A percentile compares a stretch with the other conserved stretches of the same genome.
These are phyloP conservation scores for Seladonia tumulorum DNA, from an alignment of 2,888 invertebrate genomes.

Conservation along the genomic window DNA sequence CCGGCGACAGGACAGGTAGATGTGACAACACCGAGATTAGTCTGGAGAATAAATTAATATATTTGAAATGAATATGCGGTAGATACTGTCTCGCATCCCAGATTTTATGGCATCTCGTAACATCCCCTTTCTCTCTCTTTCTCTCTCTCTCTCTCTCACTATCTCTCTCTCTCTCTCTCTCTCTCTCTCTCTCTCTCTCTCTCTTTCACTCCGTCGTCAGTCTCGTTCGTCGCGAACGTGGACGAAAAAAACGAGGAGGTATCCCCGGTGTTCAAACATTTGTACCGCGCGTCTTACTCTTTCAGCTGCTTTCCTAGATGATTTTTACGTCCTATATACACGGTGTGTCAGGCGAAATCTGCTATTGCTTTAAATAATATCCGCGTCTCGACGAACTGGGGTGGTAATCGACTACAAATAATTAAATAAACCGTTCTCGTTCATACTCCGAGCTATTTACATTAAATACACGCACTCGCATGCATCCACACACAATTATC, in stretches of 20 bases:
- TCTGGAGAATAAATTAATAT: slow-evolving; percentile 85
- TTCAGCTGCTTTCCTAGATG: slow-evolving; percentile 48
- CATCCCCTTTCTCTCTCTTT: slow-evolving; percentile 62
- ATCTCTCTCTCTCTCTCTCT: neutral
- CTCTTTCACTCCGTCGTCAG: slow-evolving; percentile 20
- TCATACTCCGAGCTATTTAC: slow-evolving; percentile 78
- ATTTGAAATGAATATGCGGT: slow-evolving; percentile 83
- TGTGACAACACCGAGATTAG: slow-evolving; percentile 54
- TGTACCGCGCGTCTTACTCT: slow-evolving; percentile 52
- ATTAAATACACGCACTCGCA: slow-evolving; percentile 78
- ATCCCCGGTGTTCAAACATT: slow-evolving; percentile 28
- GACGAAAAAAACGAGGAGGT: slow-evolving; percentile 35
- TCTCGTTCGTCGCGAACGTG: slow-evolving; percentile 17
- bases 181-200: slow-evolving; percentile 17
- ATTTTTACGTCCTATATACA: slow-evolving; percentile 62
- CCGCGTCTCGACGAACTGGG: slow-evolving; percentile 79
- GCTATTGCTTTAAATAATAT: slow-evolving; percentile 83
- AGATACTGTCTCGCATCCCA: slow-evolving; percentile 81
- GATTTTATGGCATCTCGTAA: slow-evolving; percentile 78
- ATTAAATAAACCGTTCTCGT: slow-evolving; percentile 72
- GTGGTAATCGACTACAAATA: slow-evolving; percentile 70
- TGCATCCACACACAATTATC: slow-evolving; percentile 17
- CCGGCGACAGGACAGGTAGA: slow-evolving; percentile 13
- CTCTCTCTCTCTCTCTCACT: neutral
- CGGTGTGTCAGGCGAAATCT: slow-evolving; percentile 64